A percentile compares a stretch with the other conserved stretches of the same genome.
These are phyloP conservation scores for Crocallis elinguaria DNA, from an alignment of 2,888 invertebrate genomes.

Conservation along the genomic window DNA sequence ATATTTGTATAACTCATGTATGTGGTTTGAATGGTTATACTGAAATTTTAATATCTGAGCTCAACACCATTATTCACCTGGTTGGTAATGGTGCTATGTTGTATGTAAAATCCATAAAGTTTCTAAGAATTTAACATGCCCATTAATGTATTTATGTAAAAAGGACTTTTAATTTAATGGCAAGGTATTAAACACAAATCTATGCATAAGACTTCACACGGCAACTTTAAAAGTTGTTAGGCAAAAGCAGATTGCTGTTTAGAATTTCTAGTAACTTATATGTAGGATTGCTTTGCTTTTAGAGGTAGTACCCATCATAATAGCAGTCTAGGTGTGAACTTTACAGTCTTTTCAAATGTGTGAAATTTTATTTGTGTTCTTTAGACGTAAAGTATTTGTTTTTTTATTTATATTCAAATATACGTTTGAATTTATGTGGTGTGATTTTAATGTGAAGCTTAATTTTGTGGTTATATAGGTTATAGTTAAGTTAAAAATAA, in stretches of 20 bases:
- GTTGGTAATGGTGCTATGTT: too few relatives aligned
- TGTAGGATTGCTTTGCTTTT: slow-evolving; percentile 20
- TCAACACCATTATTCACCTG: too few relatives aligned
- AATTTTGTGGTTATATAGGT: too few relatives aligned
- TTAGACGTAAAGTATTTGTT: neutral
- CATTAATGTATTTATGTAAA: neutral
- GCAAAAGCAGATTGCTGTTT: slow-evolving; percentile 17
- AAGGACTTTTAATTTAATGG: neutral
- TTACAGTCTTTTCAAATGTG: slow-evolving; percentile 10
- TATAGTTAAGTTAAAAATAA: too few relatives aligned
- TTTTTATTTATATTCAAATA: neutral
- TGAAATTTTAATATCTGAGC: too few relatives aligned
- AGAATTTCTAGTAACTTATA: slow-evolving; percentile 20
- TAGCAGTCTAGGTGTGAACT: slow-evolving; percentile 10
- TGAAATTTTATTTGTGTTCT: slow-evolving; percentile 18
- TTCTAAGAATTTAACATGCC: neutral
- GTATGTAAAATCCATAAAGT: neutral
- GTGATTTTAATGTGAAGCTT: neutral
- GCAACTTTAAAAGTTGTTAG: slow-evolving; percentile 3
- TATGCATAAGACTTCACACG: neutral
- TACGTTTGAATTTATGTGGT: neutral
- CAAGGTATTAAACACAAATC: neutral
- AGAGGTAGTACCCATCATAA: slow-evolving; percentile 12
- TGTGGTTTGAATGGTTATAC: too few relatives aligned
- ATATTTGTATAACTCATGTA: too few relatives aligned